These are phyloP conservation scores for Branchinecta lindahli DNA, from an alignment of 1,140 invertebrate species.

Conservation along the genomic window DNA sequence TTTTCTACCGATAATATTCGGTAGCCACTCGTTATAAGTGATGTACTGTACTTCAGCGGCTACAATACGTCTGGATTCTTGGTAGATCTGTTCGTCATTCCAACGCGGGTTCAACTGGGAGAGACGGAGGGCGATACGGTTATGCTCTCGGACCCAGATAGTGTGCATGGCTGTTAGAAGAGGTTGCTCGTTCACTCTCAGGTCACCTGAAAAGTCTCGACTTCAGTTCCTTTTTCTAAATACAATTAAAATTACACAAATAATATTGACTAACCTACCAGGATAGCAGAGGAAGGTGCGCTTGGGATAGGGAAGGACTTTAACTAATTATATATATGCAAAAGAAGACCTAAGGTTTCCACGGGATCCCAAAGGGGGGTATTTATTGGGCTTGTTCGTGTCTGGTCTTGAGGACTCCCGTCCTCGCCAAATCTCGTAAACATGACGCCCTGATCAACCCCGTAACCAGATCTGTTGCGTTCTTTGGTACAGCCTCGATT, in stretches of 20 bases:
- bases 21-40: constrained; percentile 38
- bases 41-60: constrained; percentile 44
- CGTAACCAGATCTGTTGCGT: no score
- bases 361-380: no score
- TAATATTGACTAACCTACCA: background rate
- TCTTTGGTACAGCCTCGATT: no score
- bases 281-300: no score
- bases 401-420: no score
- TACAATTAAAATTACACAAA: background rate
- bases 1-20: constrained; percentile 30
- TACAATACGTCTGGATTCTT: constrained; percentile 31
- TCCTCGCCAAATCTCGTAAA: no score
- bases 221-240: background rate
- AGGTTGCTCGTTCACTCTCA: constrained; percentile 43
- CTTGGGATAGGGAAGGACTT: no score
- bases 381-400: no score
- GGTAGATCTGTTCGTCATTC: constrained; percentile 35
- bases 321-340: no score
- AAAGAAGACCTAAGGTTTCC: no score
- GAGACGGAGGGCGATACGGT: constrained; percentile 34
- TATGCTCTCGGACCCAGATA: constrained; percentile 40
- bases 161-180: constrained; percentile 34
- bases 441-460: no score
- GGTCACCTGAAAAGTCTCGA: constrained; percentile 33
- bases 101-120: constrained; percentile 36